Conservation (phyloP, 2,113 vertebrate species). For the Nyctibius bracteatus region DNA sequence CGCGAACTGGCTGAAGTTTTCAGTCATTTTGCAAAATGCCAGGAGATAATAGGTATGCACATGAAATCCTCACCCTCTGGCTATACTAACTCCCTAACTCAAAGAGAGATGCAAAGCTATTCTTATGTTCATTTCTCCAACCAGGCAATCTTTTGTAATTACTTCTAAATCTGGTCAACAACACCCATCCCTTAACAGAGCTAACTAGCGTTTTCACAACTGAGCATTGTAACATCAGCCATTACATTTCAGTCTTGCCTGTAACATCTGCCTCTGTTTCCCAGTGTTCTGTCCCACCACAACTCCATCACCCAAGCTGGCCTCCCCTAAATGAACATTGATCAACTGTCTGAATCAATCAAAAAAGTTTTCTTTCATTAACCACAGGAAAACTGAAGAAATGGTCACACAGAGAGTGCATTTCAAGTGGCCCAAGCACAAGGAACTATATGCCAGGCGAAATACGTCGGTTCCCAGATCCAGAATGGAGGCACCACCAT, state of each 20-base stretch:
- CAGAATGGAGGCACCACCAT: not conserved
- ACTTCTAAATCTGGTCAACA: not conserved
- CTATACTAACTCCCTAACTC: not conserved
- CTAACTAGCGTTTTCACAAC: not conserved
- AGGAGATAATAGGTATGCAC: not conserved
- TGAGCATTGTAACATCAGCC: not conserved
- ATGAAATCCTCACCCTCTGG: conserved; percentile 34
- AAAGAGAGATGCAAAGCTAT: not conserved
- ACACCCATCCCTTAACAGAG: not conserved
- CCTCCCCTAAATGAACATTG: not conserved
- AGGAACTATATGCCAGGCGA: not conserved
- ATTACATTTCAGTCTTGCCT: not conserved
- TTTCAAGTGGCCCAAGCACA: not conserved
- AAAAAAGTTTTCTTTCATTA: not conserved
- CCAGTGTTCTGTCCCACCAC: not conserved
- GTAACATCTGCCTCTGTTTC: not conserved
- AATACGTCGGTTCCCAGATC: not conserved
- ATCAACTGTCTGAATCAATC: not conserved
- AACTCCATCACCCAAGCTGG: not conserved
- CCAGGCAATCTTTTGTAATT: not conserved
- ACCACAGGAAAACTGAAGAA: not conserved
- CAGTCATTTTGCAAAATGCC: conserved; percentile 29
- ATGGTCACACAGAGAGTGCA: not conserved
- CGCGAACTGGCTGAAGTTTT: conserved; percentile 7
- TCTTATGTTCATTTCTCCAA: not conserved